Evolutionary conservation across 2,113 vertebrate genomes (phyloP), one percentile per base, ranked within the genome.

Genomic region (Chrysemys picta): DNA sequence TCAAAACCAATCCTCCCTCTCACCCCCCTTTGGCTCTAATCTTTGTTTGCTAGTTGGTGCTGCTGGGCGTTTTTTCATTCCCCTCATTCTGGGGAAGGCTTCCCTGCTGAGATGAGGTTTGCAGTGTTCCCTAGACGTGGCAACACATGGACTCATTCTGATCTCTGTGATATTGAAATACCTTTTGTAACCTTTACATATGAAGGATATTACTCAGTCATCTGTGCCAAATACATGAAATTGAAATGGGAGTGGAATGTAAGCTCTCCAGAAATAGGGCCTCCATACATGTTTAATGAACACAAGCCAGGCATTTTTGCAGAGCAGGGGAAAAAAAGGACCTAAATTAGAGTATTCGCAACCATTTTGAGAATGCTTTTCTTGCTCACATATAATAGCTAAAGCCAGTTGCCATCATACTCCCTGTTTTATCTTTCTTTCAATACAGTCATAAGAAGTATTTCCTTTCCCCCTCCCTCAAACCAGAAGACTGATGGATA

Each of bases 381-480:
- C 38, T 82, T 38, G 29, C 86, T 53, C 89, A 90, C 84, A 95
- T 96, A 91, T 1, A 91, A 91, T 59, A 93, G 89, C 94, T 93
- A 75, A 29, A 95, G 84, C 6, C 53, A 8, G 21, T 96, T 95
- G 84, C 88, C 76, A 75, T 45, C 35, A 76, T 31, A 12, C 0
- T 86, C 52, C 13, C 42, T 92, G 52, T 93, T 97, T 94, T 97
- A 96, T 93, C 91, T 91, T 97, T 95, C 90, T 81, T 95, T 96
- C 91, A 91, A 79, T 80, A 87, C 92, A 94, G 35, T 45, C 78
- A 79, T 53, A 91, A 83, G 89, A 95, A 96, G 12, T 57, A 93
- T 96, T 96, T 97, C 93, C 31, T 0, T 78, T 91, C 84, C 81
- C 90, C 82, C 52, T 0, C 62, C 54, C 88, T 95, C 22, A 82